phyloP scores from a whole-genome alignment of 2,888 invertebrate genomes.

The Troglohyphantes excavatus region DNA sequence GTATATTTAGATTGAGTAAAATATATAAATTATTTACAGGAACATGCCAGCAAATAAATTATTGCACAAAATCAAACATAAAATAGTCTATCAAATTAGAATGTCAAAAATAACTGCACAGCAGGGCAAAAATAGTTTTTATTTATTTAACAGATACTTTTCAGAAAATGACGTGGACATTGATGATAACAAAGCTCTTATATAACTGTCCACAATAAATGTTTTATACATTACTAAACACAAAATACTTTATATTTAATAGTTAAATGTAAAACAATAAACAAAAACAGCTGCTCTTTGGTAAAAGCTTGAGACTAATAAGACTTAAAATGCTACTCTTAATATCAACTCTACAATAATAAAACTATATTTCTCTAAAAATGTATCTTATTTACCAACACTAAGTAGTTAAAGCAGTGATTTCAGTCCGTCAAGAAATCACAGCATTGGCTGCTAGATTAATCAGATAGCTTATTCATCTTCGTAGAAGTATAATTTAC shows the following conservation, averaged over 20 bases:
- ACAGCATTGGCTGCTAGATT: too few species aligned
- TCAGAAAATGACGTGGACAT: not conserved
- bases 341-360: too few species aligned
- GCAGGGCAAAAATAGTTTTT: not conserved
- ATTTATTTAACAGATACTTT: not conserved
- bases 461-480: too few species aligned
- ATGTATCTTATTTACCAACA: too few species aligned
- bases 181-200: not conserved
- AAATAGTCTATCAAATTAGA: not conserved
- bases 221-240: too few species aligned
- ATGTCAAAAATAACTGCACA: not conserved
- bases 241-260: too few species aligned
- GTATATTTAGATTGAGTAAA: not conserved
- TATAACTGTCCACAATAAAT: not conserved
- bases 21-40: not conserved
- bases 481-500: too few species aligned
- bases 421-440: too few species aligned
- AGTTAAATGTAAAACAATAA: too few species aligned
- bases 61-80: not conserved
- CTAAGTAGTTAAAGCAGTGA: too few species aligned
- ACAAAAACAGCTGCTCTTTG: not conserved
- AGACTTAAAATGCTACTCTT: not conserved
- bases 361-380: too few species aligned
- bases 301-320: not conserved
- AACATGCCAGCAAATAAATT: not conserved